Percentiles rank a stretch among this genome's conserved stretches.
These are phyloP conservation scores for Amazona finschi DNA, from an alignment of 2,797 vertebrate genomes.

Conservation along the genomic window DNA sequence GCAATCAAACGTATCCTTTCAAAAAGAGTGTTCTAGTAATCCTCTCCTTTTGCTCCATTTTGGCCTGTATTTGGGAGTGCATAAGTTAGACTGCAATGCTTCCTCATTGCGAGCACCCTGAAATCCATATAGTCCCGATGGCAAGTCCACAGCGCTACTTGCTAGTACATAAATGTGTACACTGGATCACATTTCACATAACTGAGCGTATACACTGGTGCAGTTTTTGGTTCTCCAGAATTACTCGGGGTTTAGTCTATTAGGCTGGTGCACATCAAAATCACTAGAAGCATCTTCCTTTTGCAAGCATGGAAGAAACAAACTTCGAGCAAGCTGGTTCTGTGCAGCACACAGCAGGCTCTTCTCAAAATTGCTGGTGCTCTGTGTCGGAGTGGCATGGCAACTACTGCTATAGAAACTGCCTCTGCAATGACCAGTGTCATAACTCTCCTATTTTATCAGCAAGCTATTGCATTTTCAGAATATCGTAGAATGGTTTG, in stretches of 20 bases:
- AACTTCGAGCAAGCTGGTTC: neutral
- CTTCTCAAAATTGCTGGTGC: neutral
- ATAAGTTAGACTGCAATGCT: neutral
- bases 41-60: neutral
- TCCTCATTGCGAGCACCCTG: neutral
- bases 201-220: fast-evolving
- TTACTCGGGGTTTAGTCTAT: neutral
- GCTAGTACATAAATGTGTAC: fast-evolving
- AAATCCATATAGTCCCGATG: neutral
- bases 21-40: neutral
- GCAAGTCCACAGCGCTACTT: neutral
- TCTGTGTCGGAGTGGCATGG: neutral
- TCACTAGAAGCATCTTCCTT: neutral
- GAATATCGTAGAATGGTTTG: neutral
- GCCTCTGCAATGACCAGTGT: neutral
- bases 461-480: neutral
- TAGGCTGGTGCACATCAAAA: neutral
- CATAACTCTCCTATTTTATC: neutral
- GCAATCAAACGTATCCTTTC: neutral
- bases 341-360: fast-evolving
- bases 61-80: neutral
- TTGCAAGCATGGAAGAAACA: neutral
- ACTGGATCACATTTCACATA: fast-evolving
- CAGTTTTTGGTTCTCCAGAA: fast-evolving
- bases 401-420: constrained; percentile 10